Conservation (phyloP, 2,797 vertebrate genomes). For the Argya squamiceps region DNA sequence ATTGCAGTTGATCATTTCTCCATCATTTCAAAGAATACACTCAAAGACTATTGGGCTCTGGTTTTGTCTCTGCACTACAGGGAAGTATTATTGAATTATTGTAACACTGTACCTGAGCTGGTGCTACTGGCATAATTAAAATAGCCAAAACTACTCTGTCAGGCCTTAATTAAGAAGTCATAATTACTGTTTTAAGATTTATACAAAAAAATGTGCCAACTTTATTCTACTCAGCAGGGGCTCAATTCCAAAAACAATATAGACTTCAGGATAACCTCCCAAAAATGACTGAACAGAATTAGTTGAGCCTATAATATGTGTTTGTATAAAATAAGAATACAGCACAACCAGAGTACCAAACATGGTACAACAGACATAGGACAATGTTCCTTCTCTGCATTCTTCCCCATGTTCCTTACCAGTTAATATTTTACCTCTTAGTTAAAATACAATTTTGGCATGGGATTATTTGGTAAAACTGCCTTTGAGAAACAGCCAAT, state of each 20-base stretch:
- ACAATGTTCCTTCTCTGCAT: not conserved
- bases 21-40: not conserved
- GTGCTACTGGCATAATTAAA: not conserved
- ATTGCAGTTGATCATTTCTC: not conserved
- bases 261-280: not conserved
- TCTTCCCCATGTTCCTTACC: not conserved
- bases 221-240: not conserved
- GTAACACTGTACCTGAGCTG: not conserved
- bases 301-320: not conserved
- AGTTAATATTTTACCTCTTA: not conserved
- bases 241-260: not conserved
- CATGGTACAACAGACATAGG: not conserved
- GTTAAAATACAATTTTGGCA: not conserved
- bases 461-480: not conserved
- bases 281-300: not conserved
- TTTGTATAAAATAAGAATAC: not conserved
- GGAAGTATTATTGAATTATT: not conserved
- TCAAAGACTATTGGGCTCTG: rapidly evolving
- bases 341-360: not conserved
- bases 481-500: not conserved
- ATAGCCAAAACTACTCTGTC: not conserved
- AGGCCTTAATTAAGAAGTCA: not conserved
- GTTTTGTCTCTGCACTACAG: not conserved
- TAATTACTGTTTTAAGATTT: not conserved
- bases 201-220: not conserved